Conservation (phyloP, 2,113 vertebrate genomes). For the Suncus etruscus region DNA sequence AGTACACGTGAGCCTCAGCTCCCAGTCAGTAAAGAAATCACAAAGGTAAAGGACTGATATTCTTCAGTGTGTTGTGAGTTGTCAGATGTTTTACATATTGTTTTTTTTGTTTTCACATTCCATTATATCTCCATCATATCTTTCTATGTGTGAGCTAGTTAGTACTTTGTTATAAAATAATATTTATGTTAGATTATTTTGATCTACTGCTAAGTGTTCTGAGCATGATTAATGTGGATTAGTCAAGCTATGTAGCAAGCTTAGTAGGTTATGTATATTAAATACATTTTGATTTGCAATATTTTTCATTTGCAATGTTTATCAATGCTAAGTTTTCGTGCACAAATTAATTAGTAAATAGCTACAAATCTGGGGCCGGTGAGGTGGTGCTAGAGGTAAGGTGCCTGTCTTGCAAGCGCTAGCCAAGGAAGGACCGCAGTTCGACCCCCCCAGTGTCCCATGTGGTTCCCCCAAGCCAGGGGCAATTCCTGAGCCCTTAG, state of each 20-base stretch:
- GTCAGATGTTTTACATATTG: not conserved
- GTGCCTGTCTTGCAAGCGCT: no score
- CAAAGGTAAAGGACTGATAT: not conserved
- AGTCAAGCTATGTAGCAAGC: not conserved
- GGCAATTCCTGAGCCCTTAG: no score
- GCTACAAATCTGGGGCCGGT: no score
- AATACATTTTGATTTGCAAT: no score
- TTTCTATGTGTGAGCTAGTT: not conserved
- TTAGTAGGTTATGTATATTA: not conserved
- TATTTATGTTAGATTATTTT: not conserved
- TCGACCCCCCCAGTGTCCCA: no score
- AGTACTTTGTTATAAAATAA: not conserved
- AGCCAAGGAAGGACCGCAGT: no score
- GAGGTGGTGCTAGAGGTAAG: no score
- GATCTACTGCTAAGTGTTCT: not conserved
- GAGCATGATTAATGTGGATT: not conserved
- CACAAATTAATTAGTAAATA: no score
- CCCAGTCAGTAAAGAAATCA: not conserved
- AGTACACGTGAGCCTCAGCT: not conserved
- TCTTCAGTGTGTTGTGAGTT: not conserved
- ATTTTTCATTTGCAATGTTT: no score
- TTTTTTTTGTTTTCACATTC: not conserved
- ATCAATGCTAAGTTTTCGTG: no score
- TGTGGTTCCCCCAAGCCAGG: no score
- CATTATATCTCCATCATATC: not conserved